These are phyloP conservation scores for Oikopleura dioica DNA, from an alignment of 23 tunicate genomes.

Conservation along the genomic window DNA sequence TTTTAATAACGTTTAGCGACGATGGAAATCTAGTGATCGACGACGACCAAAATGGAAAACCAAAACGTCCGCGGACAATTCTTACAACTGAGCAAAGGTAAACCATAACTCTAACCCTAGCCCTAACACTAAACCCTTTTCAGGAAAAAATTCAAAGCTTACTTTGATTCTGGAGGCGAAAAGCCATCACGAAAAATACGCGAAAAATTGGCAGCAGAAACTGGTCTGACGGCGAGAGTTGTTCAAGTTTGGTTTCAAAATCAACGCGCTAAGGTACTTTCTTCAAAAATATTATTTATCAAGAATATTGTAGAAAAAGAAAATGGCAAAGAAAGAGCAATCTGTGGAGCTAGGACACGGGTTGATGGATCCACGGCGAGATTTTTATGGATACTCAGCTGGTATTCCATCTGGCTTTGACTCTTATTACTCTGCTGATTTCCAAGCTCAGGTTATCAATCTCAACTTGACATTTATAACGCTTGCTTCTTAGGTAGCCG, in stretches of 20 bases:
- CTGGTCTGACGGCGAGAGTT: conserved; percentile 12
- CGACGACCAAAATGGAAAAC: neutral
- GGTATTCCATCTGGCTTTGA: neutral
- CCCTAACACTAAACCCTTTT: too few relatives aligned
- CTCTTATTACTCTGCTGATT: conserved; percentile 1
- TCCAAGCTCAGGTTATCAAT: neutral
- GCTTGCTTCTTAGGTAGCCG: neutral
- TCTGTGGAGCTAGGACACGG: neutral
- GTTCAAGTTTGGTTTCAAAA: conserved; percentile 13
- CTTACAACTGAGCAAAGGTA: neutral
- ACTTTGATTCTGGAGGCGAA: neutral
- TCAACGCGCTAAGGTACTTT: conserved; percentile 10
- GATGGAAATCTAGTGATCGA: conserved; percentile 4
- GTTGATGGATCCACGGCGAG: neutral
- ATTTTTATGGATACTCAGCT: conserved; percentile 5
- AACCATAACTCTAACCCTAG: too few relatives aligned
- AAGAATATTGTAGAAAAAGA: neutral
- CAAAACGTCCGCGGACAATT: conserved; percentile 8
- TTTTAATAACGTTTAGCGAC: neutral
- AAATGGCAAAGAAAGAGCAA: conserved; percentile 7
- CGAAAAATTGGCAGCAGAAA: conserved; percentile 12
- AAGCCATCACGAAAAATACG: neutral
- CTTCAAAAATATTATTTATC: neutral
- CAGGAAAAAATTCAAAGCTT: conserved; percentile 11
- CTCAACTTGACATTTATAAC: neutral